Base-by-base conservation (phyloP, 2,113 vertebrate species). In the Hirundichthys speculiger region DNA sequence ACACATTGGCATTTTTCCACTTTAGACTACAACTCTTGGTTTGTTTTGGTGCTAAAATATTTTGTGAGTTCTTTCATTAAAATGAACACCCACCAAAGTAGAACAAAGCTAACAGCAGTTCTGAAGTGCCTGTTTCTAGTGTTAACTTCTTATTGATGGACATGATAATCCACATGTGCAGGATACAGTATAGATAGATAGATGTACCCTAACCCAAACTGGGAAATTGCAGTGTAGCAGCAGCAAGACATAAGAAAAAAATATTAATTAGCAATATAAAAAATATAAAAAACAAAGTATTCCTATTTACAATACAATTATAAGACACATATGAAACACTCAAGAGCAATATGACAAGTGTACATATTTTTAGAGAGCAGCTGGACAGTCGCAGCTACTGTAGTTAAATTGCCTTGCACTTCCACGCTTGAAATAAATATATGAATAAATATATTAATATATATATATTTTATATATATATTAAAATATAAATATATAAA, bases 371-470 rank as follows among this genome's bases (percentile, higher is more conserved):
- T 50, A 69, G 42, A 78, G 55, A 80, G 51, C 24, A 55, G 40
- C 75, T 69, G 18, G 22, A 59, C 56, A 70, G 67, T 52, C 34
- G 24, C 48, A 52, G 24, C 60, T 63, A 54, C 34, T 55, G 13
- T 58, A 54, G 55, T 76, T 75, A 27, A 74, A 73, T 75, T 82
- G n/a, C n/a, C n/a, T n/a, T n/a, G 60, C 81, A 87, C 81, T 78
- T 79, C 63, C 63, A 76, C 64, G 46, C 59, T 51, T 51, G 47
- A 88, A 90, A 88, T 90, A 89, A 90, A 91, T 88, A 88, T 47
- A 77, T 86, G 85, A 86, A 90, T 87, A 83, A 86, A 87, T 88
- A 87, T 77, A 87, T 84, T 73, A 85, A 45, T n/a, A n/a, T n/a
- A n/a, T n/a, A n/a, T n/a, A n/a, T n/a, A 54, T 69, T 71, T 64